Percentiles rank a stretch among this genome's conserved stretches.
These are phyloP conservation scores for Enhydra lutris DNA, from an alignment of 2,113 vertebrate genomes.

Conservation along the genomic window DNA sequence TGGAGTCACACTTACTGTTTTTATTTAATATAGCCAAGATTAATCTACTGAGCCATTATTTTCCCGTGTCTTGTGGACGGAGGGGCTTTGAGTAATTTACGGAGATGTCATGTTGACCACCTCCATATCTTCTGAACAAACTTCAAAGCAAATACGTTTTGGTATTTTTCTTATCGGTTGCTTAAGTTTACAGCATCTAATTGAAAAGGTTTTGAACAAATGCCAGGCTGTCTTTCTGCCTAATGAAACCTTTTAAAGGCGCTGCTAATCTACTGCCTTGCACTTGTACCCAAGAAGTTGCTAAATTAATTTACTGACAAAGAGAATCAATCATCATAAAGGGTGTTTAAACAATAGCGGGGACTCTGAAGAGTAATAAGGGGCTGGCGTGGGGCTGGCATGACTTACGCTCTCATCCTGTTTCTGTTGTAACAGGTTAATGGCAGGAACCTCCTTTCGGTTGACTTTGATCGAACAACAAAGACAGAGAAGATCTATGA, in stretches of 20 bases:
- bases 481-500: constrained; percentile 99
- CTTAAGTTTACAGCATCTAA: constrained; percentile 83
- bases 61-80: constrained; percentile 47
- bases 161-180: constrained; percentile 73
- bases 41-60: constrained; percentile 51
- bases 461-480: constrained; percentile 97
- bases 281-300: constrained; percentile 78
- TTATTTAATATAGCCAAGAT: constrained; percentile 53
- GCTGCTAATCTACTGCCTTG: constrained; percentile 80
- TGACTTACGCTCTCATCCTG: constrained; percentile 73
- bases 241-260: constrained; percentile 85
- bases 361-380: constrained; percentile 76
- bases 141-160: constrained; percentile 62
- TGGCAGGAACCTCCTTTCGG: constrained; percentile 97
- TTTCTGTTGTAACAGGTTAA: constrained; percentile 92
- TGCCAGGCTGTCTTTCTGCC: constrained; percentile 83
- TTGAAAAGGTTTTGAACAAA: constrained; percentile 84
- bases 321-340: constrained; percentile 82
- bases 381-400: constrained; percentile 41
- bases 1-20: constrained; percentile 54
- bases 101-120: constrained; percentile 1
- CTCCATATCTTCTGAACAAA: constrained; percentile 26
- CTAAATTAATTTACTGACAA: constrained; percentile 83
- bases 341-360: constrained; percentile 79
- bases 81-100: constrained; percentile 21